Base-by-base conservation (phyloP, 2,888 invertebrate genomes). In the Diachrysia chrysitis region DNA sequence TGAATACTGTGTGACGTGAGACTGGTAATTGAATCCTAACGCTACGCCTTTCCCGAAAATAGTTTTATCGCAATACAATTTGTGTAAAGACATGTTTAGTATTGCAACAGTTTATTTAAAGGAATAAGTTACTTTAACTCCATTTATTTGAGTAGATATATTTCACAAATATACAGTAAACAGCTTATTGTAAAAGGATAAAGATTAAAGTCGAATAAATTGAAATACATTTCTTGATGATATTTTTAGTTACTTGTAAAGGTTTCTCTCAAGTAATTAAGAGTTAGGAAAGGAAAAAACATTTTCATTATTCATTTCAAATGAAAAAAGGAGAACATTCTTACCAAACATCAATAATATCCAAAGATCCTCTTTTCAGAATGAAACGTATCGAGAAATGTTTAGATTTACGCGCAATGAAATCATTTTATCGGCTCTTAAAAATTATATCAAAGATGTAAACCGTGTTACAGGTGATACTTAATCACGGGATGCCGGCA, bases 401-500 rank as follows among this genome's bases (percentile, higher is more conserved):
- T 69, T 56, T n/a, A 63, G 63, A 81, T 72, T 71, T 67, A 78
- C 35, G 71, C 25, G 69, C 46, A 42, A 72, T 72, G 60, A 77
- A 79, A 73, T 60, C 59, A 60, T 68, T 80, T 85, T 86, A 85
- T 86, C 82, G 82, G 74, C 70, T 76, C 78, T 69, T 87, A 87
- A 86, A 82, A 85, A 86, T 83, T 78, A 86, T 81, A 83, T 83
- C 76, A 73, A 72, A 61, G 79, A 78, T 77, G 83, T 85, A 85
- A 85, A 83, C 76, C 82, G 82, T 85, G 81, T 84, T 82, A 81
- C 82, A 80, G 82, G 81, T 82, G 71, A 73, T 58, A 83, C 65
- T 83, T 86, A 85, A 86, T 86, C 76, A 77, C 82, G 83, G 84
- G 83, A 82, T 79, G 82, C 76, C 76, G 79, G 83, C 86, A 87